Conservation (phyloP, 2,888 invertebrate species). For the Drosophila antonietae region DNA sequence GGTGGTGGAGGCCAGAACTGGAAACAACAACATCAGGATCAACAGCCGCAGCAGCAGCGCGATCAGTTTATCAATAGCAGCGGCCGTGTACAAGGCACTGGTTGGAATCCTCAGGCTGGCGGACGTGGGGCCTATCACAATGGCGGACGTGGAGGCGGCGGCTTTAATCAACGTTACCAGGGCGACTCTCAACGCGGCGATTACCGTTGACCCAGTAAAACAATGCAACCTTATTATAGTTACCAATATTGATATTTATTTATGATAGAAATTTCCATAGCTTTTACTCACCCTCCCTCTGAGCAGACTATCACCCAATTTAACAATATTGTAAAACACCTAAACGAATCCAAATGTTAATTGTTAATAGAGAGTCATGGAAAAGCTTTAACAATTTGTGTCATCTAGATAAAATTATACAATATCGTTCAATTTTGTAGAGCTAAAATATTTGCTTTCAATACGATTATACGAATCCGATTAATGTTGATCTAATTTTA, state of each 20-base stretch:
- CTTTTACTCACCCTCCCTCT: constrained; percentile 12
- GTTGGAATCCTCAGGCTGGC: constrained; percentile 76
- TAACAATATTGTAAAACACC: constrained; percentile 11
- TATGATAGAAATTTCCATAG: constrained; percentile 30
- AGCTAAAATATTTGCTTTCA: constrained; percentile 59
- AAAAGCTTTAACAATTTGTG: constrained; percentile 44
- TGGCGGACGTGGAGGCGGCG: constrained; percentile 65
- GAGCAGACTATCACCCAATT: constrained; percentile 15
- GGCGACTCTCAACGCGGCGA: constrained; percentile 53
- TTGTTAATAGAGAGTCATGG: constrained; percentile 50
- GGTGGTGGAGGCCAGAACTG: constrained; percentile 63
- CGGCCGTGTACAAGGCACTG: constrained; percentile 83
- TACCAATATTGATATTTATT: constrained; percentile 47
- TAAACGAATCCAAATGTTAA: constrained; percentile 21
- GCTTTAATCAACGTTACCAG: constrained; percentile 52
- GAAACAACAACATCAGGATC: constrained; percentile 59
- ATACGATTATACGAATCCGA: constrained; percentile 35
- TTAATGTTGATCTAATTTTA: constrained; percentile 25
- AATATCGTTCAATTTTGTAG: constrained; percentile 26
- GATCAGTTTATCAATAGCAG: constrained; percentile 78
- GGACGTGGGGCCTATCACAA: constrained; percentile 33
- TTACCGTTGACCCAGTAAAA: constrained; percentile 25
- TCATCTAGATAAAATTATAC: constrained; percentile 56
- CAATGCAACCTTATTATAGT: constrained; percentile 2
- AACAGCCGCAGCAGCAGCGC: constrained; percentile 66